Base-by-base conservation (phyloP, 2,888 invertebrate genomes). In the Mimas tiliae region DNA sequence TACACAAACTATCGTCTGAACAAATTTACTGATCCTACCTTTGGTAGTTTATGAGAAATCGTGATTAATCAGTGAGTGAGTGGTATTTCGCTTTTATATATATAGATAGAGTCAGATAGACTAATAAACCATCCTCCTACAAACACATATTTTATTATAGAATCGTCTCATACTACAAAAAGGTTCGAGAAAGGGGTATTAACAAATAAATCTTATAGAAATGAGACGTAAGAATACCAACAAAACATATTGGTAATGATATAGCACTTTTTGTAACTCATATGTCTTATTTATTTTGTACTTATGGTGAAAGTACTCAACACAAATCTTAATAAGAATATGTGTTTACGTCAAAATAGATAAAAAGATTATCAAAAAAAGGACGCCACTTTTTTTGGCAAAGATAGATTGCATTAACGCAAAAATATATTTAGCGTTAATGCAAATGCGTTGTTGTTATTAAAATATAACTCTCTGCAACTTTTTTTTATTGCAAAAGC, bases 181-280 rank as follows among this genome's bases (percentile, higher is more conserved):
- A 38, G 42, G 11, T 11, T 38, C 19, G 6, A 34, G 42, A 38
- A 42, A 21, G 55, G 34, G 16, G 16, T 34, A 16, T 50, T 50
- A 9, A 16, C 58, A 19, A 19, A 58, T 58, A 58, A 58, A 58
- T 58, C 55, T 38, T 16, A 9, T 19, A 58, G 38, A 58, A 53
- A 53, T n/a, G 12, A n/a, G 55, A 58, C 58, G 38, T 14, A 38
- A 58, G 38, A 9, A 38, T 33, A 55, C 58, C 38, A 42, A 55
- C 34, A 58, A 58, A 58, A 58, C 58, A 38, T 58, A 58, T 58
- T 58, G 19, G 19, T 42, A 19, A 58, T 58, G 58, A 58, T 38
- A 19, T 19, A 42, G 19, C 42, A 19, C 19, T 58, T 58, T 55
- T 38, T 42, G 19, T 42, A 19, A 42, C 38, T 58, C 38, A 42